These are phyloP conservation scores for Mnemiopsis leidyi DNA, from an alignment of 37 sponge, comb jelly and placozoan genomes.

Conservation along the genomic window DNA sequence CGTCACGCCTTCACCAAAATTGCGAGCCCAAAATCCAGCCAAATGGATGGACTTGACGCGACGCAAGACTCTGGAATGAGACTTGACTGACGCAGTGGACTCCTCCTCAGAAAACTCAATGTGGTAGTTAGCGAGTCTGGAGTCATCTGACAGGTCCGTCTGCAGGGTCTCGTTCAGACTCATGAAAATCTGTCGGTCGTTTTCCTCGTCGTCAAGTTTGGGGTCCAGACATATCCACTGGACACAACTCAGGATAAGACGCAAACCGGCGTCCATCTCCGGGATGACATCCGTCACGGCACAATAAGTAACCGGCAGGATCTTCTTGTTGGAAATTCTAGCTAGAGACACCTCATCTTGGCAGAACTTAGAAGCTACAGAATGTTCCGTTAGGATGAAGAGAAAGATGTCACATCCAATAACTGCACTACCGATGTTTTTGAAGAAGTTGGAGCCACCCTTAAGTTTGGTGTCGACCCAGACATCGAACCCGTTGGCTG, in stretches of 20 bases:
- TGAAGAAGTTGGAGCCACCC: slow-evolving; percentile 62
- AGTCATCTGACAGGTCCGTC: slow-evolving; percentile 27
- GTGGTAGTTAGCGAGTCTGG: slow-evolving; percentile 53
- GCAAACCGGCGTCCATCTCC: slow-evolving; percentile 76
- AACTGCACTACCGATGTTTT: slow-evolving; percentile 62
- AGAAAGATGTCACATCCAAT: slow-evolving; percentile 68
- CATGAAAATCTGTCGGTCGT: neutral
- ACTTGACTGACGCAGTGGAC: neutral
- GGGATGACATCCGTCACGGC: slow-evolving; percentile 43
- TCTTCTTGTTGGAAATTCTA: slow-evolving; percentile 91
- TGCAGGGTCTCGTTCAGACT: slow-evolving; percentile 66
- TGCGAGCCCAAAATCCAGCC: slow-evolving; percentile 71
- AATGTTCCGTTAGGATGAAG: slow-evolving; percentile 72
- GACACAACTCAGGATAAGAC: slow-evolving; percentile 66
- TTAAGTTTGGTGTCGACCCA: slow-evolving; percentile 54
- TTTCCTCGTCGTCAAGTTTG: slow-evolving; percentile 48
- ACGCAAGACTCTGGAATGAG: neutral
- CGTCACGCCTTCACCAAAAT: slow-evolving; percentile 67
- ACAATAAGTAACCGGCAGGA: slow-evolving; percentile 69
- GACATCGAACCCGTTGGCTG: slow-evolving; percentile 57
- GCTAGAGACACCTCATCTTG: slow-evolving; percentile 84
- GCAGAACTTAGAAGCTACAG: slow-evolving; percentile 72
- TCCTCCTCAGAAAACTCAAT: slow-evolving; percentile 19
- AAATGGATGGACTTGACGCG: slow-evolving; percentile 18
- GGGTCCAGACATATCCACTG: slow-evolving; percentile 65